Evolutionary conservation across 2,113 vertebrate species (phyloP), one percentile per base, ranked within the genome.

Genomic region (Gobius niger): DNA sequence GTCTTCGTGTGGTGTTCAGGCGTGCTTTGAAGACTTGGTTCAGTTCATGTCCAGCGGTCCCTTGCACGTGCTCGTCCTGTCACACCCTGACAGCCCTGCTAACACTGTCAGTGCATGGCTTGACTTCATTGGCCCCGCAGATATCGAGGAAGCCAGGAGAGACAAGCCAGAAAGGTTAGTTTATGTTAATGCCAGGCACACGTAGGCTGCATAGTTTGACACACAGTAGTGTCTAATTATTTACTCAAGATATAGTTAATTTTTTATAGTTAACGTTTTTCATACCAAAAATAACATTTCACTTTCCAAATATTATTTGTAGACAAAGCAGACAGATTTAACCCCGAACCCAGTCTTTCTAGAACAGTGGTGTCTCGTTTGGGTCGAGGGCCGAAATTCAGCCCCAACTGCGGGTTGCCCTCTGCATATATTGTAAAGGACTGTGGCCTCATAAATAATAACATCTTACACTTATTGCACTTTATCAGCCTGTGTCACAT

Each of bases 31-130:
- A 68, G 93, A 94, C 70, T 81, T 95, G 86, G 85, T 95, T 3
- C 86, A 78, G 66, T 93, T 95, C 50, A 95, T 95, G 94, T 94
- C 93, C 70, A 94, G 94, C 19, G 95, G 95, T 19, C 93, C 93
- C 0, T 94, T 91, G 67, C 92, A 88, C 54, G 70, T 94, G 63
- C 91, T 96, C 80, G 87, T 96, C 4, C 90, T 96, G 66, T 93
- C 93, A 76, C 91, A 89, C 52, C 76, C 77, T 0, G 92, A 92
- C 63, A 87, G 75, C 61, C 67, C 78, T 0, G 87, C 87, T 67
- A 87, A 93, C 2, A 90, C 93, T 67, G 87, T 93, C 15, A 78
- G 88, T 5, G 78, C 91, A 47, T 96, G 94, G 95, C 83, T 76
- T 64, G 85, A 81, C 65, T 90, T 95, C 72, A 93, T 96, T 62